These are phyloP conservation scores for Amphipoea lucens DNA, from an alignment of 2,888 invertebrate species.

Conservation along the genomic window DNA sequence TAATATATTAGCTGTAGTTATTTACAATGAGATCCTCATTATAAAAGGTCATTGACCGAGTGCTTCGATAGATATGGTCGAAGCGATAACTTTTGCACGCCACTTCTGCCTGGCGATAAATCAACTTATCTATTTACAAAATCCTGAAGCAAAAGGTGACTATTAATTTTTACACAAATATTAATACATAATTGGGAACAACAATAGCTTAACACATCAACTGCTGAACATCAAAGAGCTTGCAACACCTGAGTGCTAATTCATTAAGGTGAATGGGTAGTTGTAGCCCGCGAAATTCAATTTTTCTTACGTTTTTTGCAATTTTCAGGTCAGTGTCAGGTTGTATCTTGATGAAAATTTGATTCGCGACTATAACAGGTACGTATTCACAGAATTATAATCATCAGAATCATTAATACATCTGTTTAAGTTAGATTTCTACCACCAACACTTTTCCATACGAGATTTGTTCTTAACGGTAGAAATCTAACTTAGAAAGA, in stretches of 20 bases:
- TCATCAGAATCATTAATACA: no score
- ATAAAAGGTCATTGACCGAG: conserved; percentile 46
- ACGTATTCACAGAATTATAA: no score
- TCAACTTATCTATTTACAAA: conserved; percentile 61
- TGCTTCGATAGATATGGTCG: conserved; percentile 44
- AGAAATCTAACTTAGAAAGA: no score
- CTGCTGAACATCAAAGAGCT: conserved; percentile 6
- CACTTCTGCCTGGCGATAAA: conserved; percentile 51
- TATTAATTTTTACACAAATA: conserved; percentile 50
- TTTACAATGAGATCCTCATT: conserved; percentile 62
- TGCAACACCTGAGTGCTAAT: neutral
- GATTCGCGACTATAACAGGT: no score
- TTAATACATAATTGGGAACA: conserved; percentile 7
- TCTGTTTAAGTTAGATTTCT: no score
- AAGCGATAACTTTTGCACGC: conserved; percentile 46
- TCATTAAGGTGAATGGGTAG: no score
- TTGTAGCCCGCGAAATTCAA: no score
- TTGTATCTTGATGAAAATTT: no score
- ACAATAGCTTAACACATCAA: conserved; percentile 5
- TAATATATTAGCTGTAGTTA: conserved; percentile 41
- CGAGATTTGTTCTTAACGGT: no score
- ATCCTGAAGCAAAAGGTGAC: conserved; percentile 61
- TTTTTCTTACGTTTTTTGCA: no score
- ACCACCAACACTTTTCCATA: no score
- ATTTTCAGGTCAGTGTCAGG: no score